These are phyloP conservation scores for Psococerastis gibbosa DNA, from an alignment of 2,888 invertebrate species.

Conservation along the genomic window DNA sequence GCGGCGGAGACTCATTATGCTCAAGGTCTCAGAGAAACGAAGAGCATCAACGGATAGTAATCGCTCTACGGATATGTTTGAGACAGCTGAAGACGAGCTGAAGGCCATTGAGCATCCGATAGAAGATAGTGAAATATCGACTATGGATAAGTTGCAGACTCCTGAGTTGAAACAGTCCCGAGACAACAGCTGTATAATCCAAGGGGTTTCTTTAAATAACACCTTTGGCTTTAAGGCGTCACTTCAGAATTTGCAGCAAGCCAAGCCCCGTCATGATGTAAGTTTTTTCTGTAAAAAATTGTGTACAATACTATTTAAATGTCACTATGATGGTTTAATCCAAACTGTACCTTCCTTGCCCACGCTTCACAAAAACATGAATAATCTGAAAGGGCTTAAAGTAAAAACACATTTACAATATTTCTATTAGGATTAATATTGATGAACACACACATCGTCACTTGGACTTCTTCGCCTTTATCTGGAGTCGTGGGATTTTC, in stretches of 20 bases:
- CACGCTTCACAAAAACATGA: too few relatives aligned
- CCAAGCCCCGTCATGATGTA: constrained; percentile 5
- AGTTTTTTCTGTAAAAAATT: constrained; percentile 11
- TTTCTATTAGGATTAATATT: too few relatives aligned
- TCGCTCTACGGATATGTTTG: background rate
- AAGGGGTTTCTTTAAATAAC: background rate
- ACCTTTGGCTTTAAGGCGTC: background rate
- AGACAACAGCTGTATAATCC: background rate
- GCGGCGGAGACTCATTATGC: background rate
- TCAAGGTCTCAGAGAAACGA: background rate
- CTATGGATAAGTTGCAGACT: too few relatives aligned
- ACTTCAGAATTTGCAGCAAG: background rate
- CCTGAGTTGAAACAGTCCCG: background rate
- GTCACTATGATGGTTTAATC: constrained; percentile 11
- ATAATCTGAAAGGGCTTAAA: too few relatives aligned
- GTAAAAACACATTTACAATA: too few relatives aligned
- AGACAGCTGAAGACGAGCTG: background rate
- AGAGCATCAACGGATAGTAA: background rate
- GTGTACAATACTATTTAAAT: constrained; percentile 7
- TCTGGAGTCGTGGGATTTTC: too few relatives aligned
- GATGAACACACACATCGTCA: too few relatives aligned
- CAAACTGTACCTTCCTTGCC: too few relatives aligned
- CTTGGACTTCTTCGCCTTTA: too few relatives aligned
- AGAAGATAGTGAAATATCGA: background rate
- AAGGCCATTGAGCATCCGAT: background rate